Evolutionary conservation across 2,797 vertebrate genomes (phyloP), one percentile per base, ranked within the genome.

Genomic region (Tadarida brasiliensis): DNA sequence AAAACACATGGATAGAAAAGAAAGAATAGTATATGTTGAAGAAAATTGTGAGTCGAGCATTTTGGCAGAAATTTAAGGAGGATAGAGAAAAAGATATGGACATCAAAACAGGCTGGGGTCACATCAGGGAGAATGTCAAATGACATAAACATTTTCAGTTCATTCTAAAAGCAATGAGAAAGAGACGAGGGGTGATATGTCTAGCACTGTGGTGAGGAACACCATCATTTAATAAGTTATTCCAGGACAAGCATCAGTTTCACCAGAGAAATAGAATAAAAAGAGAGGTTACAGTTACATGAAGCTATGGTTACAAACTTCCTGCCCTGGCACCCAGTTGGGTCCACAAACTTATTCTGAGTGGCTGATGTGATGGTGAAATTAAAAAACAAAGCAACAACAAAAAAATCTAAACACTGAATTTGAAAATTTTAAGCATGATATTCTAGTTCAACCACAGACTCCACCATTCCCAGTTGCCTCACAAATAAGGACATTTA

Each of bases 151-250:
- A 44, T 80, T 17, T 65, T 83, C 47, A 39, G 5, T n/a, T 82
- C 81, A 71, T 94, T 87, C 67, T 84, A 67, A 93, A 74, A 87
- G 19, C 65, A 81, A 44, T 35, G 28, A 94, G 10, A 56, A 67
- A 3, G 35, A 71, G 17, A 70, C 44, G 3, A 84, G 28, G 49
- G 80, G 16, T 30, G 33, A 44, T 3, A 54, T 47, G 16, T 12
- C 26, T 26, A 61, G 24, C 20, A n/a, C 20, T 61, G 30, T 14
- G 24, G 16, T 26, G 0, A 88, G 16, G 8, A 16, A 56, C 4
- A 49, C 19, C 20, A 44, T 30, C 28, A 24, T 51, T 49, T 81
- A 49, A 11, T 51, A 91, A 71, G 10, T 76, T 49, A 54, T 88
- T 74, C 28, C 26, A 88, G 47, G 28, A n/a, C 17, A 83, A 86